Percentiles rank a stretch among this genome's conserved stretches.
These are phyloP conservation scores for Andrena camellia DNA, from an alignment of 2,888 invertebrate species.

Conservation along the genomic window DNA sequence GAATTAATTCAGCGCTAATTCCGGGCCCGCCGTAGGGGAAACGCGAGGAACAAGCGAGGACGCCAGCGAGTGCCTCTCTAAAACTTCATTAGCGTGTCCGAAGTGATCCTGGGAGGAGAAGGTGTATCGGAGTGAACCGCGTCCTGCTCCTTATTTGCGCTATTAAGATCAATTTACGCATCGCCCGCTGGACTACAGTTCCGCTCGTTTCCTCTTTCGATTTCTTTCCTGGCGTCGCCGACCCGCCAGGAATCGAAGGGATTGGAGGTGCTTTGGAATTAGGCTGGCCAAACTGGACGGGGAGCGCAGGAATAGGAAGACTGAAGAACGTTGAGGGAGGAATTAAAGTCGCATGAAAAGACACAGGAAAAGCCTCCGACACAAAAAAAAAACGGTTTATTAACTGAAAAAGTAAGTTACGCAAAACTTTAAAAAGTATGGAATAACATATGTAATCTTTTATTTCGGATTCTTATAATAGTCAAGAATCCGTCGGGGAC, in stretches of 20 bases:
- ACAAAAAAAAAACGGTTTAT: too few relatives aligned
- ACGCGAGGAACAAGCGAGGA: constrained; percentile 30
- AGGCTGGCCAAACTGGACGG: neutral
- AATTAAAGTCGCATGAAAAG: too few relatives aligned
- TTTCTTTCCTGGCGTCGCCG: neutral
- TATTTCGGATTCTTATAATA: too few relatives aligned
- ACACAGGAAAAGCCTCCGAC: too few relatives aligned
- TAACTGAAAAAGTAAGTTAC: too few relatives aligned
- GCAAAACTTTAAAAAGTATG: too few relatives aligned
- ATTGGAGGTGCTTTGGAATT: neutral
- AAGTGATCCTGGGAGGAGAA: neutral
- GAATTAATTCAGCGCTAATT: constrained; percentile 72
- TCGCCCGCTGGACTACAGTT: neutral
- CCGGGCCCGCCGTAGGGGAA: constrained; percentile 51
- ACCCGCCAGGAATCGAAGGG: neutral
- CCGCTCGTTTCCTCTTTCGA: neutral
- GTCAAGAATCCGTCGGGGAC: too few relatives aligned
- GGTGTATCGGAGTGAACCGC: neutral
- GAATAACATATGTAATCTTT: too few relatives aligned
- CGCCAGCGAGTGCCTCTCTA: constrained; percentile 30
- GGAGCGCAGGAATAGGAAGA: too few relatives aligned
- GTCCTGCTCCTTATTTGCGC: neutral
- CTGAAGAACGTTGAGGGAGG: too few relatives aligned
- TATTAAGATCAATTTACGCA: neutral
- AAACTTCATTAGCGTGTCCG: constrained; percentile 57